phyloP scores from a whole-genome alignment of 1,140 invertebrate genomes.

The Hyles euphorbiae region DNA sequence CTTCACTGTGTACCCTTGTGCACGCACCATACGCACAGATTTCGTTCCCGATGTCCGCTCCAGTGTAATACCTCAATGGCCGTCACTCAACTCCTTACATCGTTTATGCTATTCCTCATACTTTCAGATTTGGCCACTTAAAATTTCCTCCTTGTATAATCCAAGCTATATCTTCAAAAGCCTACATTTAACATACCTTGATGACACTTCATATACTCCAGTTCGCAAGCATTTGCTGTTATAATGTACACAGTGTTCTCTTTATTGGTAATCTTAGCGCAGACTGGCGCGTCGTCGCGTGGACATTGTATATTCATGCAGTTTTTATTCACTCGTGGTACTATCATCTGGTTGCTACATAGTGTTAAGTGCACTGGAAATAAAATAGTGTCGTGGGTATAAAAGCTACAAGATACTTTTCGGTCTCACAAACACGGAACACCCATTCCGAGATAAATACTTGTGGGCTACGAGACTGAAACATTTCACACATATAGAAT shows the following conservation, averaged over 20 bases:
- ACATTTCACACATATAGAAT: neutral
- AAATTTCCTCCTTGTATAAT: no score
- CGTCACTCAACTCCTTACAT: no score
- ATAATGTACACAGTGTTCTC: slow-evolving; percentile 15
- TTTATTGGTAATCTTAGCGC: slow-evolving; percentile 25
- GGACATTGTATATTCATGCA: slow-evolving; percentile 34
- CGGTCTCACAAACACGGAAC: neutral
- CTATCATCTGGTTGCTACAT: slow-evolving; percentile 4
- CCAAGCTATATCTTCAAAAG: no score
- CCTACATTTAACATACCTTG: slow-evolving; percentile 19
- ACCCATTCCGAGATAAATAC: neutral
- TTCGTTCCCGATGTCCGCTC: no score
- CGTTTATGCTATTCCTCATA: no score
- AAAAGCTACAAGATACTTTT: no score
- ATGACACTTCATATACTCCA: slow-evolving; percentile 35
- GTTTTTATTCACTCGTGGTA: neutral
- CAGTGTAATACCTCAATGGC: no score
- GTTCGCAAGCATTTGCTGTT: slow-evolving; percentile 34
- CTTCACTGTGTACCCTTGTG: no score
- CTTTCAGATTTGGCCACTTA: no score
- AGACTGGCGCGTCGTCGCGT: slow-evolving; percentile 18
- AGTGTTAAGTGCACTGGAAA: slow-evolving; percentile 6
- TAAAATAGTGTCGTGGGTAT: neutral
- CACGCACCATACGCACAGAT: no score
- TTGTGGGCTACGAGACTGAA: neutral